These are phyloP conservation scores for Falco columbarius DNA, from an alignment of 2,797 vertebrate species.

Conservation along the genomic window DNA sequence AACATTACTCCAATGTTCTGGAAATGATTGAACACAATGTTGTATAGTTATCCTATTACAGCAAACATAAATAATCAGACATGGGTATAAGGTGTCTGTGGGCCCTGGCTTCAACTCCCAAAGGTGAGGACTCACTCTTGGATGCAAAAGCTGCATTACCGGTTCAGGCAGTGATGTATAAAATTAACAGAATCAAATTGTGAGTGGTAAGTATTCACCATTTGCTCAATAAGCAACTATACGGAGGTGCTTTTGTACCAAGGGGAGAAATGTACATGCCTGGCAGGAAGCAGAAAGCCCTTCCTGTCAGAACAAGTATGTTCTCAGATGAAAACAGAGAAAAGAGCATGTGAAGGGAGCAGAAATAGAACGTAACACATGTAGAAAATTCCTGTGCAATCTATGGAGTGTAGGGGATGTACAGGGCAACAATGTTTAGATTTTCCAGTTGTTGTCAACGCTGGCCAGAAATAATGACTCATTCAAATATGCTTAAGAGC, in stretches of 20 bases:
- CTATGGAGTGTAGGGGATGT: neutral
- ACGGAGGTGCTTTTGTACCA: neutral
- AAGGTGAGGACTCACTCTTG: neutral
- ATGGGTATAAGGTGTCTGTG: neutral
- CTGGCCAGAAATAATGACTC: slow-evolving; percentile 41
- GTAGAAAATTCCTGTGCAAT: neutral
- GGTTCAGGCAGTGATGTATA: neutral
- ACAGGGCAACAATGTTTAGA: neutral
- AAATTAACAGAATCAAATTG: neutral
- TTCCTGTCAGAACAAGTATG: neutral
- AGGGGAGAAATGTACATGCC: neutral
- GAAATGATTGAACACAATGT: neutral
- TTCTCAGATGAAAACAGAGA: neutral
- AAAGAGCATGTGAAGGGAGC: neutral
- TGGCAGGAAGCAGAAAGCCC: neutral
- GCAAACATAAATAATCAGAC: neutral
- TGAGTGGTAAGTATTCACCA: neutral
- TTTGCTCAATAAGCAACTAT: neutral
- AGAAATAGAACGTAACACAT: neutral
- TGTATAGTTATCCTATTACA: neutral
- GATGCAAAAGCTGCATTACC: neutral
- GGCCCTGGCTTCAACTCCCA: neutral
- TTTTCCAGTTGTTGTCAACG: neutral
- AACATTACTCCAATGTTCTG: neutral
- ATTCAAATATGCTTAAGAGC: neutral